Evolutionary conservation across 2,888 invertebrate species (phyloP).

Genomic region (Agonopterix alstromeriana): DNA sequence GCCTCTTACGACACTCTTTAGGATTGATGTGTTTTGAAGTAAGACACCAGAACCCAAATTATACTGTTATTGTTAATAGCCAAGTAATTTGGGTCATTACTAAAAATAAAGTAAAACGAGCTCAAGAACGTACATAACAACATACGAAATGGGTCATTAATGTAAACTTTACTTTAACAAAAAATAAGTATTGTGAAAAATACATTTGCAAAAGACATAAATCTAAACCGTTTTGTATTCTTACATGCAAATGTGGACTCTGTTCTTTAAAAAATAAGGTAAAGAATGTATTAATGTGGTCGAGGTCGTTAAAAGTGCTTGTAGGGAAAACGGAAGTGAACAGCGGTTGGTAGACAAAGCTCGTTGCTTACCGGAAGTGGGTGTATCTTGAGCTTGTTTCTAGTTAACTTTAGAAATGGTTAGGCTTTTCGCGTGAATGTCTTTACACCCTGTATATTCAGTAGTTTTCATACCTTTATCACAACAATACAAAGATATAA

Average conservation of each 20-base stretch:
- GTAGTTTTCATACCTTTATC: no score
- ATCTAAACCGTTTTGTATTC: constrained; percentile 28
- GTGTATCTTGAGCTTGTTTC: constrained; percentile 21
- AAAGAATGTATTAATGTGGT: constrained; percentile 12
- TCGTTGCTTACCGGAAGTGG: constrained; percentile 40
- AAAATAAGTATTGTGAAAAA: constrained; percentile 42
- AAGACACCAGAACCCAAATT: no score
- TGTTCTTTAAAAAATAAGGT: constrained; percentile 16
- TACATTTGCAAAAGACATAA: constrained; percentile 56
- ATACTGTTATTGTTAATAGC: no score
- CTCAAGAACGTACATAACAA: neutral
- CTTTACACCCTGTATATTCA: no score
- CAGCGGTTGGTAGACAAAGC: constrained; percentile 38
- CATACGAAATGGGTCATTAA: constrained; percentile 45
- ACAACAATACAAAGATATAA: no score
- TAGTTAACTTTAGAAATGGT: constrained; percentile 14
- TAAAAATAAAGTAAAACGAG: no score
- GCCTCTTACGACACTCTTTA: no score
- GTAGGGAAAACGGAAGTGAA: constrained; percentile 32
- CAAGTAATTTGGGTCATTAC: no score
- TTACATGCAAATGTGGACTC: constrained; percentile 17
- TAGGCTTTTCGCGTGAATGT: neutral
- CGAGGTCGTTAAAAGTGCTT: constrained; percentile 41
- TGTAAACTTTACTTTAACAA: constrained; percentile 28
- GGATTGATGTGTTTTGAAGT: no score